Evolutionary conservation across 2,113 vertebrate genomes (phyloP).

Genomic region (Empidonax alnorum): DNA sequence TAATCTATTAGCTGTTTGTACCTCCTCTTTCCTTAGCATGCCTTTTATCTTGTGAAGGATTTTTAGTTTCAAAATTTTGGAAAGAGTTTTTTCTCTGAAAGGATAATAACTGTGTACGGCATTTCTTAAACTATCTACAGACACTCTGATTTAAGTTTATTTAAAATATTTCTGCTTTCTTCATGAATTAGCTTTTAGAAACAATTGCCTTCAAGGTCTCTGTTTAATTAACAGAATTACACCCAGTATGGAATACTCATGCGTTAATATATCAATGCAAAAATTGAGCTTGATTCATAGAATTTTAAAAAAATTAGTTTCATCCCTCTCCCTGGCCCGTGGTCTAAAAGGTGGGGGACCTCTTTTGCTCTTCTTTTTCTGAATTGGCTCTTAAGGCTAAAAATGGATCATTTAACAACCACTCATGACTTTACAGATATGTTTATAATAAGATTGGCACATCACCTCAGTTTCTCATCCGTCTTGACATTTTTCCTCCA

Average conservation of each 20-base stretch:
- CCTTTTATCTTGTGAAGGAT: background rate
- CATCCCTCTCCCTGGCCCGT: background rate
- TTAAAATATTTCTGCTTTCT: background rate
- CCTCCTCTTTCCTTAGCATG: background rate
- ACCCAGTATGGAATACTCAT: background rate
- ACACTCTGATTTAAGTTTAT: background rate
- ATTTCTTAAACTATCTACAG: background rate
- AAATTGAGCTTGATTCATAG: background rate
- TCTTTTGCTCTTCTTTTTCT: background rate
- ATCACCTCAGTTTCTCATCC: background rate
- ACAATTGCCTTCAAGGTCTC: background rate
- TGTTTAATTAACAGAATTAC: background rate
- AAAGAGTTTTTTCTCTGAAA: background rate
- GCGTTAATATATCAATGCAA: background rate
- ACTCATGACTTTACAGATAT: background rate
- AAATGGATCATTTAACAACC: background rate
- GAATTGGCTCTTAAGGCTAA: background rate
- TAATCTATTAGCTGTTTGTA: background rate
- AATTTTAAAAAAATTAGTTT: background rate
- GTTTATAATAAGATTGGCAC: background rate
- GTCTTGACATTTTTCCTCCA: background rate
- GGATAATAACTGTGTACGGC: background rate
- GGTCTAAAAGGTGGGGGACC: background rate
- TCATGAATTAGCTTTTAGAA: background rate
- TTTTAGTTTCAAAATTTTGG: background rate